Base-by-base conservation (phyloP, 2,888 invertebrate species). In the Molanna angustata region DNA sequence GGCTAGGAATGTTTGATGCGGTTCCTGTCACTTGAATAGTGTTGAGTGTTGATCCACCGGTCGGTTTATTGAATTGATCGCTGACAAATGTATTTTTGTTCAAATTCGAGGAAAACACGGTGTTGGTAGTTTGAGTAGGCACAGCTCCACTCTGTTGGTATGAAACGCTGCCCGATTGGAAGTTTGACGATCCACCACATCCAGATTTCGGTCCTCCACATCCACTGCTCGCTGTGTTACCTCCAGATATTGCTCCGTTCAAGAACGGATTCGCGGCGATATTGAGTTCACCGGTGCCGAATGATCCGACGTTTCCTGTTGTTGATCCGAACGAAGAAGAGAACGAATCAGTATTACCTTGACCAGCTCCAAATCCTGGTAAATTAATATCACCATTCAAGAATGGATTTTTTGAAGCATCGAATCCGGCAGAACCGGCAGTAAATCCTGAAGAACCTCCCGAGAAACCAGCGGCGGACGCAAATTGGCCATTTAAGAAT, bases 21-120 rank as follows among this genome's bases (percentile, higher is more conserved):
- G 49, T 48, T 43, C 42, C 41, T n/a, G 48, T 20, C 9, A 49
- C 19, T 11, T 39, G 51, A n/a, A 40, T 31, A 3, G 45, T 45
- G 9, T 27, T 45, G n/a, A n/a, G n/a, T n/a, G n/a, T n/a, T 13
- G 40, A 21, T 20, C 33, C 39, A 33, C 37, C 27, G 19, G 21
- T 13, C 2, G 35, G 41, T 17, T 37, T 33, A n/a, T 4, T 33
- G 16, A 17, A 27, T 46, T 49, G 47, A 7, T 65, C 65, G 33
- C 67, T 69, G 14, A 73, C 57, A 68, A 69, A 74, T 0, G 72
- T 73, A 49, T 73, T 73, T 16, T 67, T 67, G 0, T 69, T 59
- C 2, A 74, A 44, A 52, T 73, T 72, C 1, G 70, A 47, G 7
- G 68, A 69, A 40, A 67, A 69, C 18, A 14, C 20, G 9, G 49